Percentiles rank a stretch among this genome's conserved stretches.
These are phyloP conservation scores for Neomicropteryx cornuta DNA, from an alignment of 1,140 invertebrate species.

Conservation along the genomic window DNA sequence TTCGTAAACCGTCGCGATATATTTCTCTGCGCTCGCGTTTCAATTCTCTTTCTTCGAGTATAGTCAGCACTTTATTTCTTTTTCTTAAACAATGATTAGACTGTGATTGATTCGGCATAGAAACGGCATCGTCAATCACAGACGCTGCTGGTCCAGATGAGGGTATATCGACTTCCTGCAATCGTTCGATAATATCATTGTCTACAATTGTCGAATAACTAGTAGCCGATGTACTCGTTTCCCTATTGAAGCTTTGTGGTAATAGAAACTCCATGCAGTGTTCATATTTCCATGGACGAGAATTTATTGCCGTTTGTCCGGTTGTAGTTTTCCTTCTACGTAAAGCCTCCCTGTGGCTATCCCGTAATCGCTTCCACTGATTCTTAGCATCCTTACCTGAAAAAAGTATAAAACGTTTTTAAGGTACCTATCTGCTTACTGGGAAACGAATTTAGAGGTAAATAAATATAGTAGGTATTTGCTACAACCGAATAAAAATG, in stretches of 20 bases:
- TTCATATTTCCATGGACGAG: slow-evolving; percentile 15
- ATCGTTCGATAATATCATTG: too few species aligned
- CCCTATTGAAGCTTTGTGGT: neutral
- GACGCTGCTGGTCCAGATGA: too few species aligned
- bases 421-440: too few species aligned
- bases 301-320: slow-evolving; percentile 3
- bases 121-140: too few species aligned
- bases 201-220: too few species aligned
- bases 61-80: neutral
- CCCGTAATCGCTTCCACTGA: slow-evolving; percentile 17
- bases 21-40: neutral
- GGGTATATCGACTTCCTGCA: too few species aligned
- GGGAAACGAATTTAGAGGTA: too few species aligned
- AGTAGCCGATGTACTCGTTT: neutral
- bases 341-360: slow-evolving; percentile 17
- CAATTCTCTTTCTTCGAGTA: neutral
- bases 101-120: too few species aligned
- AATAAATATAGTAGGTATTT: too few species aligned
- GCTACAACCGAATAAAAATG: too few species aligned
- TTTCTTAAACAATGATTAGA: too few species aligned
- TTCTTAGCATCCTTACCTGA: slow-evolving; percentile 15
- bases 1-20: neutral
- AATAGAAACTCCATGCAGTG: slow-evolving; percentile 14
- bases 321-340: slow-evolving; percentile 12
- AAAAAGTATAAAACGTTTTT: slow-evolving; percentile 3